Conservation (phyloP, 2,113 vertebrate genomes). For the Corvus hawaiiensis region DNA sequence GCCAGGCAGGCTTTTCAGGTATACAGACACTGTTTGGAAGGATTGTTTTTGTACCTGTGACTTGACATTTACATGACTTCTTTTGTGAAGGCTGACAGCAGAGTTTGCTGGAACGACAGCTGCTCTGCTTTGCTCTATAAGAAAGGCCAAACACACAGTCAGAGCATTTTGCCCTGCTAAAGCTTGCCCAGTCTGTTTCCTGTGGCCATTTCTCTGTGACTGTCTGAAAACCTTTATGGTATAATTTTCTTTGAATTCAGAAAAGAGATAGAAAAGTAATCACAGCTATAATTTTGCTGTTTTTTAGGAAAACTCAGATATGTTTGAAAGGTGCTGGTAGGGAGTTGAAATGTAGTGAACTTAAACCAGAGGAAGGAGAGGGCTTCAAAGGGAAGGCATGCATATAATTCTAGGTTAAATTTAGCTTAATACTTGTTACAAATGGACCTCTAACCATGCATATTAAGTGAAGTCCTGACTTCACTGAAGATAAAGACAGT, state of each 20-base stretch:
- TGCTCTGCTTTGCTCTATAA: slow-evolving; percentile 27
- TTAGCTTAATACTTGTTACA: slow-evolving; percentile 1
- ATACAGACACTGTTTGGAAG: slow-evolving; percentile 39
- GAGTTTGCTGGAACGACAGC: slow-evolving; percentile 53
- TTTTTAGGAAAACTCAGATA: neutral
- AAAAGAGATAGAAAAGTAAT: neutral
- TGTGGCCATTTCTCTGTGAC: neutral
- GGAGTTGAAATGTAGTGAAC: neutral
- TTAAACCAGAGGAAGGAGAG: neutral
- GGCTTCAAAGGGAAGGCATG: neutral
- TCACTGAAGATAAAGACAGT: slow-evolving; percentile 9
- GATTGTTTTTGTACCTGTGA: slow-evolving; percentile 63
- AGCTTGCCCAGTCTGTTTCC: neutral
- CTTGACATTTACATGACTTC: slow-evolving; percentile 67
- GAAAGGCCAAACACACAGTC: slow-evolving; percentile 42
- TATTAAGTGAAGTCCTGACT: slow-evolving; percentile 31
- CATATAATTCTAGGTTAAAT: slow-evolving; percentile 1
- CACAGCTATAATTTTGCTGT: neutral
- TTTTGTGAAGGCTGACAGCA: slow-evolving; percentile 66
- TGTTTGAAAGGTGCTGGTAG: neutral
- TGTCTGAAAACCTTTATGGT: neutral
- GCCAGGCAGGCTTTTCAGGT: slow-evolving; percentile 32
- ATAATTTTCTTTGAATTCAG: neutral
- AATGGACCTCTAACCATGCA: neutral
- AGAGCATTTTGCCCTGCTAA: slow-evolving; percentile 22